Evolutionary conservation across 2,797 vertebrate genomes (phyloP).

Genomic region (Rhinella marina): DNA sequence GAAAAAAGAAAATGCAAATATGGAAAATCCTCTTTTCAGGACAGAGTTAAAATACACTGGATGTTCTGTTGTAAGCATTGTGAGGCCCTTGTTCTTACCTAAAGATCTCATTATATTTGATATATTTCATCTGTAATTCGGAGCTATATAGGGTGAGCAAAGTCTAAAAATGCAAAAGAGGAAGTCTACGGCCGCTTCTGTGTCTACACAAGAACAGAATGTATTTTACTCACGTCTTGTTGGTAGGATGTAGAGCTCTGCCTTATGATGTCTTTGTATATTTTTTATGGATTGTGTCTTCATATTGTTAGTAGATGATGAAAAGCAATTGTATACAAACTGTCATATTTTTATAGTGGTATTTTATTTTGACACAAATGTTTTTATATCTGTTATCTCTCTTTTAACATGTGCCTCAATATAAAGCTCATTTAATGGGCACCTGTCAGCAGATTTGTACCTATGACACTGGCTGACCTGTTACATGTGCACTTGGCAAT

Average conservation of each 20-base stretch:
- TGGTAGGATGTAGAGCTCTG: neutral
- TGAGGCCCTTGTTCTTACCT: neutral
- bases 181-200: neutral
- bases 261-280: neutral
- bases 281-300: neutral
- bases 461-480: no score
- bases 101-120: neutral
- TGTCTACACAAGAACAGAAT: neutral
- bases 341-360: constrained; percentile 18
- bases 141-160: neutral
- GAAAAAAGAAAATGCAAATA: no score
- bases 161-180: neutral
- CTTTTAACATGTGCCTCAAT: constrained; percentile 8
- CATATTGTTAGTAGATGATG: neutral
- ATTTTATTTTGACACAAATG: neutral
- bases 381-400: neutral
- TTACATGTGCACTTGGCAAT: no score
- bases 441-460: no score
- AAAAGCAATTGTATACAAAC: constrained; percentile 5
- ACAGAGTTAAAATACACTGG: neutral
- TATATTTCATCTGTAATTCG: neutral
- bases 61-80: neutral
- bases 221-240: neutral
- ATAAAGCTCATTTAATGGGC: neutral
- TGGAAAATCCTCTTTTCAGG: no score